Evolutionary conservation across 2,797 vertebrate genomes (phyloP), one percentile per base, ranked within the genome.

Genomic region (Ctenopoma multispine): DNA sequence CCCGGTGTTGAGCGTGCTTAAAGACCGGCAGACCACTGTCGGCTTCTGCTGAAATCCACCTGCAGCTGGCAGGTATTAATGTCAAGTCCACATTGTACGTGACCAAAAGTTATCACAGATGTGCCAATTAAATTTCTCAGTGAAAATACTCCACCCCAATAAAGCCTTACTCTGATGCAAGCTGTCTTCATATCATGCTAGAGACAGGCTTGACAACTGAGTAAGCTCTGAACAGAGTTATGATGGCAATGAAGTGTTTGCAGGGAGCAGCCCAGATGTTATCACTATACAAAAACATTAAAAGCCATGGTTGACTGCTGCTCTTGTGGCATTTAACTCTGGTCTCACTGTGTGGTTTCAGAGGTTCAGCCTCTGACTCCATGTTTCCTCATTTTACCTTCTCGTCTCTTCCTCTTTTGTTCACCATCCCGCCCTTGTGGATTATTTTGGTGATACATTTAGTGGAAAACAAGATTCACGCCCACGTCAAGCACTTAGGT

Each of bases 401-500:
- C 50, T 13, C 20, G 40, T 27, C 61, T 62, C 7, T 57, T 40
- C 24, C 21, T 24, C 50, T 51, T 69, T 48, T 49, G 29, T 50
- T 34, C 31, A 31, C 55, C 58, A 60, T 57, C 57, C 31, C n/a
- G 2, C 24, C 14, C 38, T 11, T 31, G 24, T 51, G 71, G 46
- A 76, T 49, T 57, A 41, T 57, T 69, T 54, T 31, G 57, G 17
- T 17, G 55, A 58, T 60, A 29, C 23, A 80, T 56, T 62, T 63
- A 65, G 46, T 69, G 61, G 31, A 31, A 56, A 66, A 56, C 48
- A 47, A 63, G 31, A 23, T 18, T 57, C 24, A 48, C 73, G 72
- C 67, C 85, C 82, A 83, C 86, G 84, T 87, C 89, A 84, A 31
- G 40, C 63, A 55, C 73, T 53, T 20, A 0, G n/a, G 56, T 48